Conservation (phyloP, 1,140 invertebrate genomes). For the Popillia japonica region DNA sequence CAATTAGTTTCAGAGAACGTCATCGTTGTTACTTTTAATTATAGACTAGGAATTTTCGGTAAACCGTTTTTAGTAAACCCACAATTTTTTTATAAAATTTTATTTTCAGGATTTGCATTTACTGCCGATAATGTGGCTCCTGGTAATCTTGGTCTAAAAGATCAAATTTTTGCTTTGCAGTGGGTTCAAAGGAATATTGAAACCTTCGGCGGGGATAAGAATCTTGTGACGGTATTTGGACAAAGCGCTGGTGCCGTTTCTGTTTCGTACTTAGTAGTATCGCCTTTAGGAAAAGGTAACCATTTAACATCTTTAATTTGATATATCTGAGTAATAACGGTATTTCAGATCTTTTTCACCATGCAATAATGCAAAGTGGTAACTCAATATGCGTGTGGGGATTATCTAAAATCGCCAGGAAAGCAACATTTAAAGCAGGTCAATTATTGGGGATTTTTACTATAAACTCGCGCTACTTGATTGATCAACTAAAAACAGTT, state of each 20-base stretch:
- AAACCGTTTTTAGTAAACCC: not conserved
- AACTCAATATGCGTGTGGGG: not conserved
- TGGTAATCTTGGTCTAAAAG: conserved; percentile 69
- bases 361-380: not conserved
- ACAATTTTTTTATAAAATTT: not conserved
- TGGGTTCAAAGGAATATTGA: conserved; percentile 69
- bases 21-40: conserved; percentile 76
- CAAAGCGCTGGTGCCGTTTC: conserved; percentile 65
- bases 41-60: conserved; percentile 73
- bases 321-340: not conserved
- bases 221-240: conserved; percentile 64
- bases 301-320: not conserved
- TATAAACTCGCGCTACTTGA: not conserved
- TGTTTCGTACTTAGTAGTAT: conserved; percentile 68
- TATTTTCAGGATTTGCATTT: conserved; percentile 63
- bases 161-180: conserved; percentile 68
- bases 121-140: conserved; percentile 64
- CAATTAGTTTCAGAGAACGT: conserved; percentile 72
- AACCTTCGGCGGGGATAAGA: conserved; percentile 64
- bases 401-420: not conserved
- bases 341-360: not conserved
- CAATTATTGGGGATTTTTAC: not conserved
- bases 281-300: conserved; percentile 63
- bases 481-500: not conserved
- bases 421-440: not conserved